These are phyloP conservation scores for Mormyrus lacerda DNA, from an alignment of 2,113 vertebrate species.

Conservation along the genomic window DNA sequence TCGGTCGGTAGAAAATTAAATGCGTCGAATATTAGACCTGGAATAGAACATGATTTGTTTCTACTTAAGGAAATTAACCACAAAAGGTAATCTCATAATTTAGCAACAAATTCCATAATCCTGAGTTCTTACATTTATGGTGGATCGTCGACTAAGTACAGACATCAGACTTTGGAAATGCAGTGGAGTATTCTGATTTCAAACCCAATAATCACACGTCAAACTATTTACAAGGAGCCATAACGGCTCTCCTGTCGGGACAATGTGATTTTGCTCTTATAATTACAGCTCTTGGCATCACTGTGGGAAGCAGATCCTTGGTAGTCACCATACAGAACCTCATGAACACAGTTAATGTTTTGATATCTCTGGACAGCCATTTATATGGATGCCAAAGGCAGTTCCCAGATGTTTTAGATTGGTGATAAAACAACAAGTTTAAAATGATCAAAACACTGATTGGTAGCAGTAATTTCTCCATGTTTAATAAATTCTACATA, in stretches of 20 bases:
- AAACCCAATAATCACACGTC: neutral
- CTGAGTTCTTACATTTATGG: neutral
- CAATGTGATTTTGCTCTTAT: neutral
- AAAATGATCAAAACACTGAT: neutral
- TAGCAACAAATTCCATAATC: neutral
- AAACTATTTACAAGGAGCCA: neutral
- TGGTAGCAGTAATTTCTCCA: neutral
- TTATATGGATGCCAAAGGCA: neutral
- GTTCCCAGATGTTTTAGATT: neutral
- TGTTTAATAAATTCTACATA: neutral
- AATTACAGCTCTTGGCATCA: neutral
- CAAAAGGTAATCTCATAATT: neutral
- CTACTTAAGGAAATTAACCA: neutral
- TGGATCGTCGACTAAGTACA: neutral
- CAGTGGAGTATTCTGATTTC: neutral
- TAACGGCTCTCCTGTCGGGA: neutral
- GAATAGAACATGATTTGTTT: slow-evolving; percentile 28
- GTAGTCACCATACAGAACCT: neutral
- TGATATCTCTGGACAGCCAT: neutral
- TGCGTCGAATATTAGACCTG: neutral
- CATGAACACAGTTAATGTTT: neutral
- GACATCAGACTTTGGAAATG: neutral
- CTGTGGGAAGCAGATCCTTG: neutral
- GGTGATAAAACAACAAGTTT: neutral
- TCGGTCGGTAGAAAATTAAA: slow-evolving; percentile 27